Conservation (phyloP, 2,113 vertebrate genomes). For the Lophotis ruficrista region DNA sequence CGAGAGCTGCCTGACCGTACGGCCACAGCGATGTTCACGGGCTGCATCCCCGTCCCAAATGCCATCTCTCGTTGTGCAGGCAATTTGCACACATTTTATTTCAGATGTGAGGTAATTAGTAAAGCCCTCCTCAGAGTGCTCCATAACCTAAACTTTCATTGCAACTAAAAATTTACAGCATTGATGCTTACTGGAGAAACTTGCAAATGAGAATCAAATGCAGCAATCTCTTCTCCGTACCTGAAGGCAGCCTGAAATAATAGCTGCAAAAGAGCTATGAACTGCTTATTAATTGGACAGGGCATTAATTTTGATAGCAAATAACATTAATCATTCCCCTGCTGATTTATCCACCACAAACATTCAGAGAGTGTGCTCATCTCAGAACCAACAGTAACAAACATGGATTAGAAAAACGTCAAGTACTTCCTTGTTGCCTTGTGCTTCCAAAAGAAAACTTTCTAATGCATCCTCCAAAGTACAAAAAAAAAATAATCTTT, state of each 20-base stretch:
- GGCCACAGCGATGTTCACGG: rapidly evolving
- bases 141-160: background rate
- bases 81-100: background rate
- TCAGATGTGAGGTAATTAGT: background rate
- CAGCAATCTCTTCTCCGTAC: background rate
- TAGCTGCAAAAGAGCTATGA: background rate
- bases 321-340: background rate
- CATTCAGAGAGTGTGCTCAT: background rate
- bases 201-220: background rate
- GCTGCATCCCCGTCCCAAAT: rapidly evolving
- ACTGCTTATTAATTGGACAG: background rate
- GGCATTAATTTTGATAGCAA: background rate
- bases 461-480: background rate
- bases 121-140: background rate
- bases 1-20: background rate
- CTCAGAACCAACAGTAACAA: background rate
- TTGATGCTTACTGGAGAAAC: background rate
- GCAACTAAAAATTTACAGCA: background rate
- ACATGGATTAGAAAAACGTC: background rate
- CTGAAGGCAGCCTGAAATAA: background rate
- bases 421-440: background rate
- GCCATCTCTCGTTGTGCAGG: background rate
- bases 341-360: background rate
- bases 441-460: background rate
- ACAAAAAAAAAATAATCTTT: background rate